These are phyloP conservation scores for Spatulosminthurus flaviceps DNA, from an alignment of 2,888 invertebrate species.

Conservation along the genomic window DNA sequence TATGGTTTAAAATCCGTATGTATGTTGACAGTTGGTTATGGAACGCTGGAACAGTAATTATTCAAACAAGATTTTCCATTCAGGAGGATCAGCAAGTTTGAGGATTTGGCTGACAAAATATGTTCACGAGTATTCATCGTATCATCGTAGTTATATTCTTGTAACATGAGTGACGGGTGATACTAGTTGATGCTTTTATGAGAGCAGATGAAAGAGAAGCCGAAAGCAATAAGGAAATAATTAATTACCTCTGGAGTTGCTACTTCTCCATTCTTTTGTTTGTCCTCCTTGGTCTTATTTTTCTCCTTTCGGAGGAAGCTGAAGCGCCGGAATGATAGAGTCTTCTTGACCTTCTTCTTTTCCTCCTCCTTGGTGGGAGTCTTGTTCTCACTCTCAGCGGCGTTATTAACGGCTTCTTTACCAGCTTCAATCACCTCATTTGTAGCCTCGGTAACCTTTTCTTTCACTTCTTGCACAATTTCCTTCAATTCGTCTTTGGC, in stretches of 20 bases:
- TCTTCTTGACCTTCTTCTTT: slow-evolving; percentile 62
- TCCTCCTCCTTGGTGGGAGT: slow-evolving; percentile 57
- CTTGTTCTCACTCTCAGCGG: slow-evolving; percentile 48
- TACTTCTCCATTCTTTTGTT: slow-evolving; percentile 61
- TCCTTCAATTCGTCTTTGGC: slow-evolving; percentile 61
- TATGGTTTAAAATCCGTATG: background rate
- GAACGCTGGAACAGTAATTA: background rate
- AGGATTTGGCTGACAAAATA: background rate
- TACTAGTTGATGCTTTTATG: background rate
- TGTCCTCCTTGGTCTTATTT: slow-evolving; percentile 62
- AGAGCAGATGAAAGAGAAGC: background rate
- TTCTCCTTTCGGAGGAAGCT: slow-evolving; percentile 62
- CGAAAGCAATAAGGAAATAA: slow-evolving; percentile 28
- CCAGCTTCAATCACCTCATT: slow-evolving; percentile 59
- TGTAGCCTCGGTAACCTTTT: slow-evolving; percentile 55
- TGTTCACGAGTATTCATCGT: no score
- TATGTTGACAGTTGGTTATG: background rate
- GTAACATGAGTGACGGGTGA: background rate
- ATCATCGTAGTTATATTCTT: background rate
- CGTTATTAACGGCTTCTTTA: slow-evolving; percentile 52
- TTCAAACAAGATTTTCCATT: slow-evolving; percentile 8
- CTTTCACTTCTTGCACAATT: slow-evolving; percentile 60
- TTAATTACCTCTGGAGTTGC: slow-evolving; percentile 60
- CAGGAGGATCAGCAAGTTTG: background rate
- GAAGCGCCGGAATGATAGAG: slow-evolving; percentile 60